A percentile compares a stretch with the other conserved stretches of the same genome.
Evolutionary conservation across 2,113 vertebrate genomes (phyloP).

Genomic region (Engraulis encrasicolus): DNA sequence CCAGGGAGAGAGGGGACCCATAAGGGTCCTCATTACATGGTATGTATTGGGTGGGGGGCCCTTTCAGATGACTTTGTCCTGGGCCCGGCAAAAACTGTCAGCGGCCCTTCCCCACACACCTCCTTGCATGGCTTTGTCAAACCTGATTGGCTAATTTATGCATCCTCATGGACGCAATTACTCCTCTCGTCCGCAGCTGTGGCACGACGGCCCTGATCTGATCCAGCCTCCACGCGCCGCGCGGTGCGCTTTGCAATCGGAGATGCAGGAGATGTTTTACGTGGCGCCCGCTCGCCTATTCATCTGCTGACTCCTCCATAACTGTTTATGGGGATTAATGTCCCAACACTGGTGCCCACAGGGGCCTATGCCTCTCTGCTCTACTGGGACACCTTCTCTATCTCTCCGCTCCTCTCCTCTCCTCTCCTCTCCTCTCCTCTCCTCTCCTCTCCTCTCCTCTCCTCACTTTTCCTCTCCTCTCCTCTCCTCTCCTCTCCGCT

Average conservation of each 20-base stretch:
- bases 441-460: no score
- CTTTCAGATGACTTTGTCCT: no score
- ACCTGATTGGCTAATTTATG: constrained; percentile 70
- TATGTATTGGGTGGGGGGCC: no score
- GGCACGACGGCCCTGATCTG: constrained; percentile 24
- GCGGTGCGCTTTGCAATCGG: no score
- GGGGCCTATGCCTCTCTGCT: constrained; percentile 7
- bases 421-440: no score
- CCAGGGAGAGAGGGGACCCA: no score
- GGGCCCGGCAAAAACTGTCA: no score
- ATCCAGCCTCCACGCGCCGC: no score
- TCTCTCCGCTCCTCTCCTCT: no score
- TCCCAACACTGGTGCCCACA: constrained; percentile 18
- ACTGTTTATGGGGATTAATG: constrained; percentile 54
- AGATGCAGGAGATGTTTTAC: constrained; percentile 50
- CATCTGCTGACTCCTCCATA: constrained; percentile 57
- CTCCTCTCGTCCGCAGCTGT: constrained; percentile 56
- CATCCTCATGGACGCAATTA: constrained; percentile 71
- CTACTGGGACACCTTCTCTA: not conserved
- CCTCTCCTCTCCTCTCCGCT: no score
- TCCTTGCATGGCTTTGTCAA: constrained; percentile 59
- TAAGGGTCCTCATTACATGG: no score
- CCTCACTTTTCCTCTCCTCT: no score
- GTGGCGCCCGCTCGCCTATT: constrained; percentile 58
- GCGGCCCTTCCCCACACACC: constrained; percentile 39